Percentiles rank a stretch among this genome's conserved stretches.
These are phyloP conservation scores for Leptinotarsa peninsularis DNA, from an alignment of 2,888 invertebrate genomes.

Conservation along the genomic window DNA sequence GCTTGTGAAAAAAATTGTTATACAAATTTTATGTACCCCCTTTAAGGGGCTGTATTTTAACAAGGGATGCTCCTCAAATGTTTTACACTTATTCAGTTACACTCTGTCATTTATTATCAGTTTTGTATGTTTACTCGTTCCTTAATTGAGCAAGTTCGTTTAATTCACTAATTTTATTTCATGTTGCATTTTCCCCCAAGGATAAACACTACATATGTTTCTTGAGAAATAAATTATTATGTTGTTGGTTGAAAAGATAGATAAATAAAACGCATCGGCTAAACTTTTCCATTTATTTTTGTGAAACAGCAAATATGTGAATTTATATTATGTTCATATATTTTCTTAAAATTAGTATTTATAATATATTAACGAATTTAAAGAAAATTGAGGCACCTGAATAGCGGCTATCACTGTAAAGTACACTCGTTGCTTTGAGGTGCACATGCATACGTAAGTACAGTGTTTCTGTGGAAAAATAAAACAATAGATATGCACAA, in stretches of 20 bases:
- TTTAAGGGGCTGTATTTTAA: too few species aligned
- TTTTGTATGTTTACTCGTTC: too few species aligned
- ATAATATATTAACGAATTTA: conserved; percentile 63
- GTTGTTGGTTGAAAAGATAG: background rate
- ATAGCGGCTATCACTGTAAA: conserved; percentile 62
- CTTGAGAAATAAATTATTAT: too few species aligned
- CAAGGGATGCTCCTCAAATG: too few species aligned
- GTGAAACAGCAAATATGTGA: conserved; percentile 66
- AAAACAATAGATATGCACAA: conserved; percentile 53
- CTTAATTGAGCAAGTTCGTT: too few species aligned
- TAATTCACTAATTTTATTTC: too few species aligned
- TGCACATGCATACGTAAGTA: conserved; percentile 58
- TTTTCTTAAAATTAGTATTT: conserved; percentile 65
- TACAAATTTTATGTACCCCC: too few species aligned
- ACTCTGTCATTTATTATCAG: too few species aligned
- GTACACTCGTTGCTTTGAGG: conserved; percentile 59
- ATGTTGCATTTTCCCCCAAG: too few species aligned
- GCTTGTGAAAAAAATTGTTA: too few species aligned
- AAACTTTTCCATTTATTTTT: conserved; percentile 63
- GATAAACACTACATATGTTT: too few species aligned
- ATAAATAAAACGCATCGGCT: conserved; percentile 30
- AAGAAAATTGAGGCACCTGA: conserved; percentile 66
- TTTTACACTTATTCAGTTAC: too few species aligned
- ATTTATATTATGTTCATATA: conserved; percentile 64
- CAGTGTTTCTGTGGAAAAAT: conserved; percentile 51